Conservation (phyloP, 2,888 invertebrate genomes). For the Phasia obesa region DNA sequence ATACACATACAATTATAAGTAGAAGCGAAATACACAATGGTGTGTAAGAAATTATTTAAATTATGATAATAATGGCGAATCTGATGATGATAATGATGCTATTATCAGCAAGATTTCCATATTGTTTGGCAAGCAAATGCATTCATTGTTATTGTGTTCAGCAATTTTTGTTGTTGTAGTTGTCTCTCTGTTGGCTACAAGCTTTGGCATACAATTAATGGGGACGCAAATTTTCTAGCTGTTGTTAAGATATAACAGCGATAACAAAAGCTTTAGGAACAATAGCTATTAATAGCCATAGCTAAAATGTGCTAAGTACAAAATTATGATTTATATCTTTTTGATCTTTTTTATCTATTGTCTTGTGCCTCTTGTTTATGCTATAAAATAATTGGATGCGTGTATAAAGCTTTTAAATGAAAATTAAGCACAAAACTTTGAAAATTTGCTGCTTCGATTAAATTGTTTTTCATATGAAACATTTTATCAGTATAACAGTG, state of each 20-base stretch:
- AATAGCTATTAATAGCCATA: conserved; percentile 9
- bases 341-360: too few species aligned
- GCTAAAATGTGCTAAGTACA: conserved; percentile 29
- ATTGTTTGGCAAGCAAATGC: conserved; percentile 50
- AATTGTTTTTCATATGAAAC: too few species aligned
- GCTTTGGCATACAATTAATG: conserved; percentile 26
- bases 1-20: background rate
- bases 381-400: too few species aligned
- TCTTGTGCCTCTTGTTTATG: background rate
- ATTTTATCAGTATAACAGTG: too few species aligned
- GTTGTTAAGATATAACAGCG: conserved; percentile 29
- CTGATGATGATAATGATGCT: background rate
- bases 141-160: conserved; percentile 41
- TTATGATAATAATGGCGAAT: conserved; percentile 7
- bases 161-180: background rate
- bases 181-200: conserved; percentile 13
- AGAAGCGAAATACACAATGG: conserved; percentile 17
- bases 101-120: conserved; percentile 23
- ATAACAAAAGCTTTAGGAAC: background rate
- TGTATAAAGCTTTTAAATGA: too few species aligned
- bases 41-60: conserved; percentile 10
- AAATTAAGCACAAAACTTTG: too few species aligned
- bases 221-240: conserved; percentile 36
- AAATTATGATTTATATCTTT: conserved; percentile 19
- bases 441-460: too few species aligned